A percentile compares a stretch with the other conserved stretches of the same genome.
phyloP scores from a whole-genome alignment of 2,113 vertebrate genomes.

The Oreochromis aureus region DNA sequence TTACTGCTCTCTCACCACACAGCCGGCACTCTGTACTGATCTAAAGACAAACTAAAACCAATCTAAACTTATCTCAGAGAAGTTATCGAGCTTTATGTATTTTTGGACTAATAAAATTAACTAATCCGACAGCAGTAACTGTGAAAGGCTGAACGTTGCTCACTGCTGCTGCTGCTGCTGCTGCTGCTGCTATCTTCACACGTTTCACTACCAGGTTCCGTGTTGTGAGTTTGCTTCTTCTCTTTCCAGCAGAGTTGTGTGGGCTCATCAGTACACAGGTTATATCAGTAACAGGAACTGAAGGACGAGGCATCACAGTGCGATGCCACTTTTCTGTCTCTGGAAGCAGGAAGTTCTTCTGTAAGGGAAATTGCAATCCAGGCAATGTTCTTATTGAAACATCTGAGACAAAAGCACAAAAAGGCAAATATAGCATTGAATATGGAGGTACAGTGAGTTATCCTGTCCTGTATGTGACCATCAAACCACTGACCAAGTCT shows the following conservation, averaged over 20 bases:
- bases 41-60: not conserved
- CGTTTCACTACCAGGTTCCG: fast-evolving
- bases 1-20: not conserved
- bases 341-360: not conserved
- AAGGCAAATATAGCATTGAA: not conserved
- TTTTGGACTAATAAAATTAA: not conserved
- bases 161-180: not conserved
- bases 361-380: not conserved
- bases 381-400: not conserved
- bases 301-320: not conserved
- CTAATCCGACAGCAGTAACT: fast-evolving
- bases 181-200: not conserved
- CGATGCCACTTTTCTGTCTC: not conserved
- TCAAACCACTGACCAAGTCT: not conserved
- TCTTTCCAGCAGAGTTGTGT: not conserved
- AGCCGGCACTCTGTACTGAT: not conserved
- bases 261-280: not conserved
- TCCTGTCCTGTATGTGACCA: not conserved
- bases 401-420: not conserved
- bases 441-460: not conserved
- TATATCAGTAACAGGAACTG: not conserved
- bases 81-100: not conserved
- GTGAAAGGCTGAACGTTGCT: not conserved
- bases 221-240: not conserved
- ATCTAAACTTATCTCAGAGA: not conserved